Evolutionary conservation across 2,113 vertebrate genomes (phyloP).

Genomic region (Sphaerodactylus townsendi): DNA sequence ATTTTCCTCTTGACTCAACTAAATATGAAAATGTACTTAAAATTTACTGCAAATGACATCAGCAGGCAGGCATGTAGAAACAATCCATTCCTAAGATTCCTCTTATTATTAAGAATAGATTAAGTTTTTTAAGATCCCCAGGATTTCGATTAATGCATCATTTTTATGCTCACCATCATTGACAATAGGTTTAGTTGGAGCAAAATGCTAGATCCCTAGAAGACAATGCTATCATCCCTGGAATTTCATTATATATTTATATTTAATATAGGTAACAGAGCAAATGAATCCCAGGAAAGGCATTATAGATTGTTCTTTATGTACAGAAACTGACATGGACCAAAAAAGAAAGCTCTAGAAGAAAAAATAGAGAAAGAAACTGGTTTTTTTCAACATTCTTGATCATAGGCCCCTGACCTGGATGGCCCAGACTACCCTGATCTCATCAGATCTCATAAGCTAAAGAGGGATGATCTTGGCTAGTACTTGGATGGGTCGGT

Average conservation of each 20-base stretch:
- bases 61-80: slow-evolving; percentile 31
- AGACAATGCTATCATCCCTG: not conserved
- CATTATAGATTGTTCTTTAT: slow-evolving; percentile 23
- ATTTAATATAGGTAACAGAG: slow-evolving; percentile 12
- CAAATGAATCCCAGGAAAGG: slow-evolving; percentile 29
- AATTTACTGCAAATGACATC: slow-evolving; percentile 45
- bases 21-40: slow-evolving; percentile 45
- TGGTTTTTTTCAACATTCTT: not conserved
- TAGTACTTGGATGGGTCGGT: too few relatives aligned
- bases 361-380: not conserved
- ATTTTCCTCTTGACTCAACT: slow-evolving; percentile 36
- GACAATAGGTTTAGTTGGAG: not conserved
- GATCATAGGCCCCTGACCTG: not conserved
- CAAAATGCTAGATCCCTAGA: not conserved
- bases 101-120: slow-evolving; percentile 22
- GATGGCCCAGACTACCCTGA: too few relatives aligned
- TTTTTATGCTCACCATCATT: slow-evolving; percentile 29
- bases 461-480: too few relatives aligned
- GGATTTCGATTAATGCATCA: slow-evolving; percentile 30
- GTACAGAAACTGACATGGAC: slow-evolving; percentile 4
- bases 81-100: slow-evolving; percentile 8
- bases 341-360: not conserved
- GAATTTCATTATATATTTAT: slow-evolving; percentile 31
- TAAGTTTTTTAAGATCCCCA: not conserved
- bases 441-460: too few relatives aligned